Conservation (phyloP, 2,797 vertebrate genomes). For the Pteronotus mesoamericanus region DNA sequence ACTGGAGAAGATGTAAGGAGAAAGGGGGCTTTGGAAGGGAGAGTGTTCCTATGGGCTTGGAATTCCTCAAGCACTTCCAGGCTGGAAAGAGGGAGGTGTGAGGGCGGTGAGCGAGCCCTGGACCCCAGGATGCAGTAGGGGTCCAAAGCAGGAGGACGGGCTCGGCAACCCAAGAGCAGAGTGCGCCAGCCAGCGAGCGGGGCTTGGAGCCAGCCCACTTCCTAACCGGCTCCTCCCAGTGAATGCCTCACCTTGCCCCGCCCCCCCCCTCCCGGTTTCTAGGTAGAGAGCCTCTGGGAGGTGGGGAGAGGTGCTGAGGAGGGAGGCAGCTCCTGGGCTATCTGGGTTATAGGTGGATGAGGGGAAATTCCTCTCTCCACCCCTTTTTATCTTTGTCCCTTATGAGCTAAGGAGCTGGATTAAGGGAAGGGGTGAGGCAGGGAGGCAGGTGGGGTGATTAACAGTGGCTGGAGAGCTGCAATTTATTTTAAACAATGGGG, state of each 20-base stretch:
- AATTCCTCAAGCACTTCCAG: not conserved
- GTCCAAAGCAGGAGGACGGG: not conserved
- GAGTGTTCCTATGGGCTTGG: not conserved
- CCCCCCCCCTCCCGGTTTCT: not conserved
- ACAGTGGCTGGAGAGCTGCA: not conserved
- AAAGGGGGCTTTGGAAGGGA: not conserved
- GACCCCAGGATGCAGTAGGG: not conserved
- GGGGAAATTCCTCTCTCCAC: not conserved
- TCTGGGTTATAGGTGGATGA: not conserved
- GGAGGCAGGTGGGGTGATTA: not conserved
- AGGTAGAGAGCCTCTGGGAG: not conserved
- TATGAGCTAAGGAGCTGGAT: not conserved
- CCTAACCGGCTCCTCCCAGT: not conserved
- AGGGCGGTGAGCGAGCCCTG: not conserved
- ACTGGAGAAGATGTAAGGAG: not conserved
- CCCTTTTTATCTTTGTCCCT: not conserved
- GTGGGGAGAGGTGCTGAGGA: not conserved
- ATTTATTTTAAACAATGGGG: not conserved
- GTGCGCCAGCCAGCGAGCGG: not conserved
- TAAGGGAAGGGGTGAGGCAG: not conserved
- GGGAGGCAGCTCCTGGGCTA: not conserved
- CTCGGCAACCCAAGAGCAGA: conserved; percentile 6
- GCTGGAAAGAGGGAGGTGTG: not conserved
- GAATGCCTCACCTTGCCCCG: conserved; percentile 1
- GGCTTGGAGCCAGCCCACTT: not conserved